Percentiles rank a stretch among this genome's conserved stretches.
Evolutionary conservation across 2,888 invertebrate species (phyloP).

Genomic region (Sarcophaga rosellei): DNA sequence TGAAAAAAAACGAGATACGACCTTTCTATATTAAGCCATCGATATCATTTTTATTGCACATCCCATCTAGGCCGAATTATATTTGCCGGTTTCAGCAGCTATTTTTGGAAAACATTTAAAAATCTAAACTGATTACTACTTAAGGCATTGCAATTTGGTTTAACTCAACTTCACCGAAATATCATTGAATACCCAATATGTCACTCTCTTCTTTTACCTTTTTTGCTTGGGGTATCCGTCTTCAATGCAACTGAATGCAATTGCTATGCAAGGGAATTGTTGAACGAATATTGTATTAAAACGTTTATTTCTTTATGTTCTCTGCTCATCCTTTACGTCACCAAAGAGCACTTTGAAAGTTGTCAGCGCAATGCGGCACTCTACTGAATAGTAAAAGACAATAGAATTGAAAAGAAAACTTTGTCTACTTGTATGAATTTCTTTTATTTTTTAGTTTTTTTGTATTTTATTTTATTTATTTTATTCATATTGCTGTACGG

Average conservation of each 20-base stretch:
- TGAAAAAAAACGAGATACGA: too few species aligned
- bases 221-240: constrained; percentile 18
- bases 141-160: too few species aligned
- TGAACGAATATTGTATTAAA: constrained; percentile 63
- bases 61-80: too few species aligned
- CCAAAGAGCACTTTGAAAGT: constrained; percentile 38
- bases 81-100: too few species aligned
- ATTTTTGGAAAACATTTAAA: too few species aligned
- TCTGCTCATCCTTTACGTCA: not conserved
- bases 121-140: too few species aligned
- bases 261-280: constrained; percentile 55
- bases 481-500: not conserved
- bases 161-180: too few species aligned
- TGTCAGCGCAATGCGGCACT: constrained; percentile 65
- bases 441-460: not conserved
- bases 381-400: constrained; percentile 27
- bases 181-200: too few species aligned
- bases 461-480: not conserved
- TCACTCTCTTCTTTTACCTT: too few species aligned
- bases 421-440: not conserved
- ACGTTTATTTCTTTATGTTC: constrained; percentile 30
- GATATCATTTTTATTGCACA: too few species aligned
- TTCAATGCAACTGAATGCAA: constrained; percentile 42
- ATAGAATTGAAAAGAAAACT: constrained; percentile 28
- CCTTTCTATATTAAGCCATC: too few species aligned